A percentile compares a stretch with the other conserved stretches of the same genome.
phyloP scores from a whole-genome alignment of 1,140 invertebrate species.

The honey bee (Apis mellifera) region Amel_HAv3.1 CM009943.2:7667001-7667500 shows the following conservation, averaged over 20 bases:
- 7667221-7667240: slow-evolving; percentile 6
- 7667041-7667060: too few species aligned
- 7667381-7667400: slow-evolving; percentile 1
- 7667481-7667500: background rate
- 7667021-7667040: too few species aligned
- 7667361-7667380: slow-evolving; percentile 3
- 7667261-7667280: slow-evolving; percentile 17
- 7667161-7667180: background rate
- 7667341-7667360: slow-evolving; percentile 35
- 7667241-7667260: background rate
- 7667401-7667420: slow-evolving; percentile 5
- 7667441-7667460: background rate
- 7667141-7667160: background rate
- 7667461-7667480: background rate
- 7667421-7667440: background rate
- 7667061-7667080: too few species aligned
- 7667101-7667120: too few species aligned
- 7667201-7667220: slow-evolving; percentile 16
- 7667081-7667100: too few species aligned
- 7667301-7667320: slow-evolving; percentile 59
- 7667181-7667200: background rate
- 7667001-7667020: too few species aligned
- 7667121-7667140: background rate
- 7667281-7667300: slow-evolving; percentile 50
- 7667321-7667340: slow-evolving; percentile 44